Conservation (phyloP, 2,113 vertebrate species). For the Antechinus flavipes region DNA sequence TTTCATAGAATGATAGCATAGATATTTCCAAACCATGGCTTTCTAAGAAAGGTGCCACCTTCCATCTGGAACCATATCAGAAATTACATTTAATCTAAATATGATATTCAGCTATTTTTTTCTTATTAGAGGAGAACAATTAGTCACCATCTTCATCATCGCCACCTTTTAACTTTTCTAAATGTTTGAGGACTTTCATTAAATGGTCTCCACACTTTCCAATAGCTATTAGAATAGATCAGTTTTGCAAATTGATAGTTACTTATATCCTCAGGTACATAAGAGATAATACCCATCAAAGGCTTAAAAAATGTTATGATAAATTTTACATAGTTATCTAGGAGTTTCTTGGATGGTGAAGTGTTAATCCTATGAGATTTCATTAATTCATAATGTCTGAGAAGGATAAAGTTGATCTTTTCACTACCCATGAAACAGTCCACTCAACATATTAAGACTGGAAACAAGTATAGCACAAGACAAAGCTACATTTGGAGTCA, state of each 20-base stretch:
- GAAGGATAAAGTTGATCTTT: background rate
- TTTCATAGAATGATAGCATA: background rate
- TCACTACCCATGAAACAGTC: background rate
- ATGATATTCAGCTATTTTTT: background rate
- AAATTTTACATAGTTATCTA: accelerated
- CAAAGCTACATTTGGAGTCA: background rate
- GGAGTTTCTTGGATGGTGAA: background rate
- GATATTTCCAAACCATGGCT: background rate
- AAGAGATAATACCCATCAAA: background rate
- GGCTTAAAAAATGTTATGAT: background rate
- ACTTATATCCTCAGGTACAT: accelerated
- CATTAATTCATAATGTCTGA: too few species aligned
- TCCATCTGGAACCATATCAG: background rate
- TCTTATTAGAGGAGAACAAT: background rate
- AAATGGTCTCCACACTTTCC: too few species aligned
- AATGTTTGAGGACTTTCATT: background rate
- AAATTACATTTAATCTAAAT: background rate
- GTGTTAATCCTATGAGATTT: background rate
- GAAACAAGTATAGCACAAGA: background rate
- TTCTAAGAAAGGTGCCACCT: background rate
- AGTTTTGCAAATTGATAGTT: background rate
- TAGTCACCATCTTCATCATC: background rate
- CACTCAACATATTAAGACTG: background rate
- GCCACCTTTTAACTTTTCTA: background rate
- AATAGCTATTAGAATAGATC: background rate